Base-by-base conservation (phyloP, 1,140 invertebrate species). In the Solenopsis invicta region DNA sequence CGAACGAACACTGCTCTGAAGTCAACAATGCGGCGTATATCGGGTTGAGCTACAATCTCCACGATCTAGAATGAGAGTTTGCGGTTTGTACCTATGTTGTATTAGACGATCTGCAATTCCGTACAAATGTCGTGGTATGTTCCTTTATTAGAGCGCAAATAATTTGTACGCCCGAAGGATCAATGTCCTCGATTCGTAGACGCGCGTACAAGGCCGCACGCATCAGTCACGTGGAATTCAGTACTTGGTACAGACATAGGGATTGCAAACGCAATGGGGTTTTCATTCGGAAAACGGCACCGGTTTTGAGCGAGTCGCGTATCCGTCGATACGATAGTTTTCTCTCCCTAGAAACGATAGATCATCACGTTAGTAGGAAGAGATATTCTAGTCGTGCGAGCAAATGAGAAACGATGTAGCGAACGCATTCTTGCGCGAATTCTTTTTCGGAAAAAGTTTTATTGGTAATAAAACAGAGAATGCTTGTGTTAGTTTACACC, bases 191-290 rank as follows among this genome's bases (percentile, higher is more conserved):
- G 50, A 66, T 85, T 45, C 12, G n/a, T 12, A 85, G 59, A 29
- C 61, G 48, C 37, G 72, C 45, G 10, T 29, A 54, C 34, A 85
- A 76, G 12, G 66, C 48, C 13, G 37, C 82, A 61, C 67, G 80
- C 34, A 92, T 92, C 77, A 85, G 81, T 87, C 86, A 92, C 74
- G 87, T 92, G 50, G 89, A 93, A 90, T 89, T 86, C 45, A 92
- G 90, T 75, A 92, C 89, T 41, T 91, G 92, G 90, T 92, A 80
- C 45, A 92, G 91, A 24, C 21, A 29, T 29, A 16, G 5, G 2
- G 10, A 3, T 9, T 18, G 1, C 24, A 24, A 66, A 45, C 16
- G 21, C 21, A 71, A 41, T 37, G 9, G 6, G 4, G 13, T 24
- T 67, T 54, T 80, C 10, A 9, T 69, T 13, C 4, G n/a, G 8